These are phyloP conservation scores for Drosophila rhopaloa DNA, from an alignment of 1,140 invertebrate species.

Conservation along the genomic window DNA sequence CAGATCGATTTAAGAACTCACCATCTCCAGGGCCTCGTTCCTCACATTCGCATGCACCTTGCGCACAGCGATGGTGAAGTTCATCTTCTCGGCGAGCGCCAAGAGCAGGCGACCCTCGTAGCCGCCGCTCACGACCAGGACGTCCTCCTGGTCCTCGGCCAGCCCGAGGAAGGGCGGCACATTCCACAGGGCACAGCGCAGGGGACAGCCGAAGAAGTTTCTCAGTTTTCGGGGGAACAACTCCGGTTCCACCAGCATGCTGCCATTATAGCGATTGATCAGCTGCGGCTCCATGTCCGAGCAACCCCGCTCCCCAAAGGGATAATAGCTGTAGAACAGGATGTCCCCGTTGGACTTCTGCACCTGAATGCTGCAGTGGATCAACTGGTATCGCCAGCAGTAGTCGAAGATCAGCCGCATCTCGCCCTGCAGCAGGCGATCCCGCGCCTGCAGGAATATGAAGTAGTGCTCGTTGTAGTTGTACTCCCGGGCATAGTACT, in stretches of 20 bases:
- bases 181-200: conserved; percentile 57
- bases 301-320: conserved; percentile 46
- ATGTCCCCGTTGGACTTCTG: conserved; percentile 68
- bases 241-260: conserved; percentile 23
- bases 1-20: background rate
- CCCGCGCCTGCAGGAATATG: conserved; percentile 71
- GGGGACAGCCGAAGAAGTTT: conserved; percentile 61
- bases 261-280: conserved; percentile 71
- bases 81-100: conserved; percentile 51
- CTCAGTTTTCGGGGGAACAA: conserved; percentile 66
- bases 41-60: conserved; percentile 1
- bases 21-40: conserved; percentile 45
- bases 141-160: background rate
- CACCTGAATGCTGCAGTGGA: conserved; percentile 74
- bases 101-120: conserved; percentile 63
- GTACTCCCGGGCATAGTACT: conserved; percentile 48
- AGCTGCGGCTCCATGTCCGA: conserved; percentile 41
- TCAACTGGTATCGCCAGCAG: conserved; percentile 69
- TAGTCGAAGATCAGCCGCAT: conserved; percentile 71
- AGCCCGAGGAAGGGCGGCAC: conserved; percentile 61
- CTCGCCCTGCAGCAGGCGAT: conserved; percentile 47
- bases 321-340: conserved; percentile 68
- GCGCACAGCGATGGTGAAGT: conserved; percentile 44
- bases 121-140: conserved; percentile 13
- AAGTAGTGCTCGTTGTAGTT: conserved; percentile 76